Base-by-base conservation (phyloP, 2,797 vertebrate species). In the Ptychadena robeensis region DNA sequence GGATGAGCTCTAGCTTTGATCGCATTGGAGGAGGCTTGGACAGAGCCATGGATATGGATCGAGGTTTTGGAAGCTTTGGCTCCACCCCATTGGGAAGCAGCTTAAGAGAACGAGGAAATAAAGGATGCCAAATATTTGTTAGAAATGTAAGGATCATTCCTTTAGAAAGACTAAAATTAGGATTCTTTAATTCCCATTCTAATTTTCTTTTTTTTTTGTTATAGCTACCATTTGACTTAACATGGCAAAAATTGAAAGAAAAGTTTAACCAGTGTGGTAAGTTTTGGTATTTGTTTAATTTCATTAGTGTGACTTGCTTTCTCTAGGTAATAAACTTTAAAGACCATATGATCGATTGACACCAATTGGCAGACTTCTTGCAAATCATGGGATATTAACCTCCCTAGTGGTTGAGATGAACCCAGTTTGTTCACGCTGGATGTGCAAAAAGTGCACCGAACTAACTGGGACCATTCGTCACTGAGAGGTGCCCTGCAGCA, bases 181-280 rank as follows among this genome's bases (percentile, higher is more conserved):
- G 9, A 32, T 38, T n/a, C 22, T 28, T 22, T 27, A 6, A 0
- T 14, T 22, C 12, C 28, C 18, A 64, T n/a, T 66, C 0, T 59
- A 27, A 53, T 70, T 11, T 18, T 59, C n/a, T 25, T 35, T 12
- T 86, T 87, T 91, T 87, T 87, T 85, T 87, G 82, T 95, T 94
- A 65, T 93, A 99, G 98, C 96, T 99, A 80, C 96, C 98, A 80
- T 99, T 98, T 91, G 97, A 99, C 87, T 94, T 99, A 87, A 97
- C 96, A 82, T 99, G 98, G 98, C 98, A 99, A 92, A 99, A 99
- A 89, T 92, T 99, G 85, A 99, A 99, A 88, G 98, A 99, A 88
- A 98, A 97, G 90, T 99, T 99, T 93, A 95, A 95, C 92, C 95
- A 96, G 18, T 99, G 97, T 83, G 98, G 98, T 99, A 95, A 80